Base-by-base conservation (phyloP, 2,888 invertebrate species). In the Spodoptera exigua region DNA sequence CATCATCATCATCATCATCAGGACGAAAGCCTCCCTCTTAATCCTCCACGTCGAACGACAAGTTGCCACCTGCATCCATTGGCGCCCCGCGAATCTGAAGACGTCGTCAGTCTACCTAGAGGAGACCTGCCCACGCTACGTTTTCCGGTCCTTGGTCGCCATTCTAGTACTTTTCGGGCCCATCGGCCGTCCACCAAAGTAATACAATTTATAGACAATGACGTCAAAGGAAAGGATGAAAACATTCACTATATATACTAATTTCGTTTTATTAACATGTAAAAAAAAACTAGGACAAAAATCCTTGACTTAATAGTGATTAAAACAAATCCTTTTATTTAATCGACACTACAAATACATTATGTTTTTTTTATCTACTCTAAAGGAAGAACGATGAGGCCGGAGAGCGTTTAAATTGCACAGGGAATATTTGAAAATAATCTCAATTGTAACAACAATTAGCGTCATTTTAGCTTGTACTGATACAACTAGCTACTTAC, bases 391-490 rank as follows among this genome's bases (percentile, higher is more conserved):
- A 49, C 45, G n/a, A n/a, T 35, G 32, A 61, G 56, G 45, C 37
- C 13, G 16, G 51, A 61, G 36, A 47, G 13, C 11, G 4, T 18
- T 44, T 34, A 45, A 60, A 63, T 63, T 73, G 48, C 60, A 76
- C 56, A 43, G 41, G 58, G 45, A 37, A 34, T 43, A 51, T 60
- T 35, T 43, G 40, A 52, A 63, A 73, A 73, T 70, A 74, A 74
- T 74, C 74, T 74, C 74, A 70, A 61, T 40, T 32, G 18, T 18
- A 40, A 36, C 54, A n/a, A 34, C 32, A 44, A 67, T 49, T 72
- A 74, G 76, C 76, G 17, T 74, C 76, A 36, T 62, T 37, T 58
- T 48, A 60, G 74, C 74, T 74, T 64, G 61, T 60, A 64, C 67
- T 65, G 40, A 35, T 55, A 55, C 16, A 46, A 21, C 51, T 58